phyloP scores from a whole-genome alignment of 2,888 invertebrate genomes.

The Brachyptera risi region DNA sequence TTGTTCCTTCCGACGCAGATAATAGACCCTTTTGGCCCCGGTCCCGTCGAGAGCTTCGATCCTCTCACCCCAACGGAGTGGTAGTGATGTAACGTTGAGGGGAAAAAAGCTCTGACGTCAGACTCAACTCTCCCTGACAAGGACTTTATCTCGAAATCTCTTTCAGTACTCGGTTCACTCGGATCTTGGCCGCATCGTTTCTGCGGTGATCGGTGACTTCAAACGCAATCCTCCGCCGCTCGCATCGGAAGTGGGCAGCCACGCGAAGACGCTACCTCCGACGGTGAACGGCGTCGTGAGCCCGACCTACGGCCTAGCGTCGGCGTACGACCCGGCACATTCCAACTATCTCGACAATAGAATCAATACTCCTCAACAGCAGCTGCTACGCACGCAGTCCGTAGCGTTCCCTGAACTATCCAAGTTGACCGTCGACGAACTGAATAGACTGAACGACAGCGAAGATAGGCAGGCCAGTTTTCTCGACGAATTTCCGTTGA shows the following conservation, averaged over 20 bases:
- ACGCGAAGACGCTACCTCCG: background rate
- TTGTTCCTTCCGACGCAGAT: too few relatives aligned
- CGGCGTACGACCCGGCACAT: background rate
- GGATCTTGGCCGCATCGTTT: conserved; percentile 74
- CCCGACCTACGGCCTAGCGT: background rate
- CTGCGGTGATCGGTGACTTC: conserved; percentile 74
- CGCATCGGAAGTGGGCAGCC: background rate
- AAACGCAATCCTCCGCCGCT: conserved; percentile 58
- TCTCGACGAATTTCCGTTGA: conserved; percentile 58
- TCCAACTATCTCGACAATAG: too few relatives aligned
- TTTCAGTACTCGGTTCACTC: conserved; percentile 68
- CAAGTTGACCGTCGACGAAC: conserved; percentile 56
- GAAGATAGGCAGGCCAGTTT: conserved; percentile 70
- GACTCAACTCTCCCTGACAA: too few relatives aligned
- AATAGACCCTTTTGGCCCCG: too few relatives aligned
- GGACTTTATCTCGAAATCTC: too few relatives aligned
- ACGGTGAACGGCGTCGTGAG: background rate
- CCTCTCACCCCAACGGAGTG: too few relatives aligned
- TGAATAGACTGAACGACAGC: conserved; percentile 64
- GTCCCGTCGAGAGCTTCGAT: too few relatives aligned
- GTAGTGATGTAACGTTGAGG: too few relatives aligned
- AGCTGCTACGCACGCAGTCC: conserved; percentile 7
- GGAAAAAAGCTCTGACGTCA: too few relatives aligned
- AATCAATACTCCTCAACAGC: too few relatives aligned
- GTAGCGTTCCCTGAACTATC: conserved; percentile 50